Base-by-base conservation (phyloP, 2,113 vertebrate genomes). In the Pipra filicauda region DNA sequence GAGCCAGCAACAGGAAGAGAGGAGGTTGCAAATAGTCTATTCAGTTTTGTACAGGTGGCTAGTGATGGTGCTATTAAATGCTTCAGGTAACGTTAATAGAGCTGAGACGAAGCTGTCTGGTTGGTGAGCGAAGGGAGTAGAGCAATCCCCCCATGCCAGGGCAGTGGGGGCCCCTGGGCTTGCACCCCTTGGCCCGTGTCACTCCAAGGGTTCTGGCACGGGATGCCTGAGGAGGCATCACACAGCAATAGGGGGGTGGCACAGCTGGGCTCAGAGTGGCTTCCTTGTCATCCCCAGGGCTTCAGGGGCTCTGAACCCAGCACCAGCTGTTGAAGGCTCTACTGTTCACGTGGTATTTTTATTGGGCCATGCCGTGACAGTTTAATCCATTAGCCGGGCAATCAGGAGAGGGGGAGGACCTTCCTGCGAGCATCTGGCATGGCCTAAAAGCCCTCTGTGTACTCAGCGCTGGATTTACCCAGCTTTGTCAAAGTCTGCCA, bases 361-460 rank as follows among this genome's bases (percentile, higher is more conserved):
- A 15, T 52, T 37, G 1, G 3, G 30, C 69, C 11, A 7, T 0
- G 2, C 33, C 0, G 3, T 41, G 49, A 54, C 6, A 28, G 24
- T 55, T 59, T 23, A n/a, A 83, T 74, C 81, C 84, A 89, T 95
- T 85, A 88, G 16, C 66, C 22, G 46, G 41, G 75, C 85, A 27
- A 3, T 24, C 55, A 26, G 52, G n/a, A 41, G 67, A 19, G 28
- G 3, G 9, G 27, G 20, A 20, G 33, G 15, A 35, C 28, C 44
- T 26, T 37, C 23, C 74, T 28, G 55, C 0, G 19, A 93, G 80
- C 65, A 65, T 55, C 85, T 72, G 85, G 87, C 16, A 4, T 2
- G 24, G 55, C 46, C 93, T 95, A 83, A 95, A 95, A 97, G 95
- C 75, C 52, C 33, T 94, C 52, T 96, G 93, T 96, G 88, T 95